Evolutionary conservation across 2,888 invertebrate genomes (phyloP), one percentile per base, ranked within the genome.

Genomic region (Phrixothrix hirtus): DNA sequence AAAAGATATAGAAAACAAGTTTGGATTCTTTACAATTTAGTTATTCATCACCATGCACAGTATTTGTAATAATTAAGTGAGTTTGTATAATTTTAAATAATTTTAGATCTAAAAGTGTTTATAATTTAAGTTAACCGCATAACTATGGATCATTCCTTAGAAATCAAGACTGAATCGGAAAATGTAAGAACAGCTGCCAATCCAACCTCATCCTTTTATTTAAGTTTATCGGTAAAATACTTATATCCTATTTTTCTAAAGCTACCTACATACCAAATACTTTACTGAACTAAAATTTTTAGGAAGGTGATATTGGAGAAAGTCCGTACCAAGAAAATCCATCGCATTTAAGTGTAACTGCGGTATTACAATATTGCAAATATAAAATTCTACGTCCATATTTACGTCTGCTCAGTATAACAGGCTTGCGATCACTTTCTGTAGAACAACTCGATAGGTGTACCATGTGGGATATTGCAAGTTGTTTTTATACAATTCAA

Each of bases 341-440:
- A 15, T 62, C 84, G 61, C 82, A 83, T 60, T 79, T 85, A 73
- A 89, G 88, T 63, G 88, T 89, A 17, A 89, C 90, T 7, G 88
- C 88, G 6, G 84, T 90, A 59, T 79, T 92, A 70, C 83, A 84
- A 71, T 89, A 89, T 68, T 92, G 92, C 78, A 89, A 92, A 77
- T 83, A 83, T 45, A 89, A 88, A 83, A 88, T 92, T 70, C 77
- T 92, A 46, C 79, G 83, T 26, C 91, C 91, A 0, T 92, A 92
- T 72, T 76, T 90, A 59, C 81, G 86, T 61, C 77, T 92, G 2
- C 74, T 92, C 60, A 85, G 86, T 16, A 75, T 89, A 32, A 87
- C 89, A 78, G 91, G 91, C 10, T 76, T 91, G 55, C 81, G 89
- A 60, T 88, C 90, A 7, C 80, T 86, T 17, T 75, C 80, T 27